Evolutionary conservation across 1,140 invertebrate genomes (phyloP).

Genomic region (Hestina assimilis): DNA sequence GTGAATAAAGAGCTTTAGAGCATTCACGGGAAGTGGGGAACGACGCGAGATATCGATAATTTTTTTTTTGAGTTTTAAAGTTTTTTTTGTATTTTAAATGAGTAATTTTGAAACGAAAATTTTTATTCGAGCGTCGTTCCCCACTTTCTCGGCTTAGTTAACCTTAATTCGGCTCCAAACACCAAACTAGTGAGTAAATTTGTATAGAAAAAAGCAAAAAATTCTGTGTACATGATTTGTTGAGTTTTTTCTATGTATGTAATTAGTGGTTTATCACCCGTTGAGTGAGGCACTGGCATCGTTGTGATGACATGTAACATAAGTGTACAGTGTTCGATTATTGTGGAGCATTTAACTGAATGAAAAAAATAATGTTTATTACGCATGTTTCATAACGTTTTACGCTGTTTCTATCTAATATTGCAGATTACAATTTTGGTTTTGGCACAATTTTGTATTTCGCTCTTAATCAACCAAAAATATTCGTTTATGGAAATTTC

Average conservation of each 20-base stretch:
- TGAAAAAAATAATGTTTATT: constrained; percentile 5
- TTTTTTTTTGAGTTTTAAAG: not conserved
- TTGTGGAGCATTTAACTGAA: constrained; percentile 57
- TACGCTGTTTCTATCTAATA: too few species aligned
- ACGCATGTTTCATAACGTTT: constrained; percentile 1
- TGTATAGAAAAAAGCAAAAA: constrained; percentile 68
- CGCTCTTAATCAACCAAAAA: too few species aligned
- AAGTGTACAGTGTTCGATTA: constrained; percentile 45
- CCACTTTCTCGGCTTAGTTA: constrained; percentile 40
- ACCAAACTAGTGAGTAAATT: constrained; percentile 70
- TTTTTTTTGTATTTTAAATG: too few species aligned
- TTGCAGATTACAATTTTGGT: too few species aligned
- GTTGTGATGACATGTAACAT: constrained; percentile 34
- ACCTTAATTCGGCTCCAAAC: constrained; percentile 61
- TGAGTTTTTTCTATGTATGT: constrained; percentile 57
- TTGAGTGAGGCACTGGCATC: constrained; percentile 68
- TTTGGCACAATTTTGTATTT: too few species aligned
- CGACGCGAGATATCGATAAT: constrained; percentile 19
- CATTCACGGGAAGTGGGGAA: constrained; percentile 38
- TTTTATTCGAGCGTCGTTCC: constrained; percentile 28
- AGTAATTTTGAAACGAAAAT: too few species aligned
- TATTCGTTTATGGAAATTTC: not conserved
- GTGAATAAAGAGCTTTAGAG: constrained; percentile 59
- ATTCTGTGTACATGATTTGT: constrained; percentile 70
- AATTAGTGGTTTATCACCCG: constrained; percentile 54